Evolutionary conservation across 1,140 invertebrate genomes (phyloP).

Genomic region (Zophobas morio): DNA sequence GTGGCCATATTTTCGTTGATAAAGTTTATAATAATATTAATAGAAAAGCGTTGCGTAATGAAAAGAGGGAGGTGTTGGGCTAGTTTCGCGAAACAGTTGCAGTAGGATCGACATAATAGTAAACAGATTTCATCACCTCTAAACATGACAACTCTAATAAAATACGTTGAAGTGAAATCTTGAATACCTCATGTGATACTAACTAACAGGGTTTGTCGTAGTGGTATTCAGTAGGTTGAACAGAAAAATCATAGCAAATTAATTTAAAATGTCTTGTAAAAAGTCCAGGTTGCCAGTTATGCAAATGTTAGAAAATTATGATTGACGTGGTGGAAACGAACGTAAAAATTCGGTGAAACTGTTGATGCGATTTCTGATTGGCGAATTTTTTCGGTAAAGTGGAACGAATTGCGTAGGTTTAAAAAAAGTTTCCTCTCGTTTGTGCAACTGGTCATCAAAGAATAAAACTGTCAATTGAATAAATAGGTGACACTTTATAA

Average conservation of each 20-base stretch:
- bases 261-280: neutral
- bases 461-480: slow-evolving; percentile 33
- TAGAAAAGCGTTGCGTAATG: slow-evolving; percentile 4
- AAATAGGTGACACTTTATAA: slow-evolving; percentile 20
- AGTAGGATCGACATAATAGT: slow-evolving; percentile 21
- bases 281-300: too few relatives aligned
- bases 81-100: slow-evolving; percentile 23
- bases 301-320: neutral
- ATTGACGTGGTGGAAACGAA: neutral
- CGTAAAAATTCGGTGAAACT: neutral
- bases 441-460: slow-evolving; percentile 25
- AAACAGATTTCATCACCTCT: slow-evolving; percentile 34
- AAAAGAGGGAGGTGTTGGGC: slow-evolving; percentile 14
- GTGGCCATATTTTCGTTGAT: neutral
- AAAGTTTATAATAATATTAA: slow-evolving; percentile 7
- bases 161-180: slow-evolving; percentile 11
- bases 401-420: slow-evolving; percentile 12
- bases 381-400: slow-evolving; percentile 8
- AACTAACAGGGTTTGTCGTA: slow-evolving; percentile 16
- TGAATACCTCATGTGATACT: slow-evolving; percentile 16
- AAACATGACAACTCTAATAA: slow-evolving; percentile 22
- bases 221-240: neutral
- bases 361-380: neutral
- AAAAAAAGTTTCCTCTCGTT: slow-evolving; percentile 19
- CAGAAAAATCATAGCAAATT: neutral